Percentiles rank a stretch among this genome's conserved stretches.
These are phyloP conservation scores for Drosophila repletoides DNA, from an alignment of 1,140 invertebrate species.

Conservation along the genomic window DNA sequence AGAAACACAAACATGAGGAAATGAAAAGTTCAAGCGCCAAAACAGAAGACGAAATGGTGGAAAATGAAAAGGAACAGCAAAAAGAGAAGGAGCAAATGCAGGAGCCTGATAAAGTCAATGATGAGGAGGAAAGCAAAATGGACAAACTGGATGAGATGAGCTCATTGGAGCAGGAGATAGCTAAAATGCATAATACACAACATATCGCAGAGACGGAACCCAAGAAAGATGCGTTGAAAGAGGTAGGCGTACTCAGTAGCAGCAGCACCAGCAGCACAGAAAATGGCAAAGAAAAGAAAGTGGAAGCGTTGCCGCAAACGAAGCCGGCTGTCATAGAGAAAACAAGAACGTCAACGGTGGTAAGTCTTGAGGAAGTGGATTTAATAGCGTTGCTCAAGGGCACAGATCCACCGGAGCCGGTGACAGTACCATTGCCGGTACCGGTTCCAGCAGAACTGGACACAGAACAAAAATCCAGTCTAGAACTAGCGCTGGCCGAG, in stretches of 20 bases:
- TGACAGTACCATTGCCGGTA: not conserved
- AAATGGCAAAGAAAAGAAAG: conserved; percentile 9
- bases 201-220: not conserved
- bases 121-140: not conserved
- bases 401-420: conserved; percentile 39
- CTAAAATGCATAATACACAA: conserved; percentile 66
- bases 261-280: too few species aligned
- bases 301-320: conserved; percentile 1
- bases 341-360: not conserved
- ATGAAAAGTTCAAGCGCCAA: not conserved
- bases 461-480: conserved; percentile 20
- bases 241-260: too few species aligned
- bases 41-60: too few species aligned
- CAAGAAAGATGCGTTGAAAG: not conserved
- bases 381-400: conserved; percentile 76
- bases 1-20: conserved; percentile 24
- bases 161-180: conserved; percentile 72
- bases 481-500: conserved; percentile 47
- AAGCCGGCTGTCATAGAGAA: conserved; percentile 1
- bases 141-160: conserved; percentile 65
- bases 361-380: conserved; percentile 66
- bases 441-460: not conserved
- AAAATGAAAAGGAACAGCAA: too few species aligned
- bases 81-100: too few species aligned
- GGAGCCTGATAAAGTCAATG: too few species aligned